Evolutionary conservation across 2,113 vertebrate species (phyloP), one percentile per base, ranked within the genome.

Genomic region (Zootoca vivipara): DNA sequence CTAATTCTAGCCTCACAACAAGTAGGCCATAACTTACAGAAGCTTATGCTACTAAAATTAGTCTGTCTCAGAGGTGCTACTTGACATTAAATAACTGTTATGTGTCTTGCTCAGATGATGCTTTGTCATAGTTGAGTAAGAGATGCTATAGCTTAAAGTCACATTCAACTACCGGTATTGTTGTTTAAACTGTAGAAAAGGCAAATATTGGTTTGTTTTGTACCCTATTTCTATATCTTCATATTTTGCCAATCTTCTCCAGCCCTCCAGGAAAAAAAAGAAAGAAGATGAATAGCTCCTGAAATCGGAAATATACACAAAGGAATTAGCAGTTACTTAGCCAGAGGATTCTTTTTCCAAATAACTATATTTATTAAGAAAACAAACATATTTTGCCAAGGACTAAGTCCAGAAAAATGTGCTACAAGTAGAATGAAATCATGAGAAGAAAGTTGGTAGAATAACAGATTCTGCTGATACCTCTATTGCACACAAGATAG

Each of bases 81-180:
- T 28, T 35, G 28, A 56, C 16, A 8, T 56, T 79, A 20, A 33
- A 58, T 79, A 33, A 75, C 78, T 85, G 46, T 52, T 52, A 82
- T 90, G 88, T 80, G 92, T 87, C 88, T 75, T 86, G 85, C 67
- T 56, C 91, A 89, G 84, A 91, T 90, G 70, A 84, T 16, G 87
- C 90, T 86, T 94, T 92, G 94, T 94, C 90, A 40, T 90, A 93
- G 92, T 94, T 93, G 89, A 93, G 93, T 90, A 91, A 77, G 40
- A 93, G 88, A 83, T 90, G 72, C 77, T 92, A 82, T 93, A 90
- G 70, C 90, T 92, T 93, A 92, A 91, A 79, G 90, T 87, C 90
- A 91, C 85, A 91, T 89, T 89, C 78, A 88, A 84, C 56, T 78
- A n/a, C n/a, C n/a, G n/a, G n/a, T n/a, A 92, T 88, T 87, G 22